Evolutionary conservation across 2,888 invertebrate species (phyloP).

Genomic region (Scaptomyza caliginosa): DNA sequence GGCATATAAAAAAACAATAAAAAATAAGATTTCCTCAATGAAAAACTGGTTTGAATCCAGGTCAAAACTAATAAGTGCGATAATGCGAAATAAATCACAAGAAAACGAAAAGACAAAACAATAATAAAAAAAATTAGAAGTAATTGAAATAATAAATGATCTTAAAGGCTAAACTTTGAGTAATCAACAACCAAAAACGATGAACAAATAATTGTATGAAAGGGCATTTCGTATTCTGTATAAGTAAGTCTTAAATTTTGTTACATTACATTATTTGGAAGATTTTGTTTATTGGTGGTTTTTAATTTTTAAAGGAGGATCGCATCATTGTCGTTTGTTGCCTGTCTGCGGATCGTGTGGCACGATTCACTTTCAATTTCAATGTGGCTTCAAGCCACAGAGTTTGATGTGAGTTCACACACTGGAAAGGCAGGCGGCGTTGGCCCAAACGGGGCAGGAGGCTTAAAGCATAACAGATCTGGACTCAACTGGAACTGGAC

Average conservation of each 20-base stretch:
- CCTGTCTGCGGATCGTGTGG: constrained; percentile 62
- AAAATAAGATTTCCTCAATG: constrained; percentile 4
- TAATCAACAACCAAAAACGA: too few relatives aligned
- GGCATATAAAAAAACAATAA: background rate
- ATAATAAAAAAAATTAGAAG: background rate
- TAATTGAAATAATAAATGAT: background rate
- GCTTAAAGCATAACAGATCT: constrained; percentile 16
- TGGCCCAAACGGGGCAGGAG: background rate
- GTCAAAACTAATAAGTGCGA: constrained; percentile 1
- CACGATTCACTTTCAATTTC: constrained; percentile 82
- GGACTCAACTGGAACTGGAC: constrained; percentile 62
- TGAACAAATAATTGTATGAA: too few relatives aligned
- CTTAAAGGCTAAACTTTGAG: background rate
- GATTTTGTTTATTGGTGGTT: constrained; percentile 37
- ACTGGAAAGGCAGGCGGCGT: constrained; percentile 27
- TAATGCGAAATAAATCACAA: constrained; percentile 1
- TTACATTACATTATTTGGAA: constrained; percentile 63
- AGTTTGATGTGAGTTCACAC: constrained; percentile 32
- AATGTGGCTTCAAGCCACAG: constrained; percentile 41
- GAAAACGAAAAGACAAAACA: background rate
- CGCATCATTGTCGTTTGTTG: constrained; percentile 48
- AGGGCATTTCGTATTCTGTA: constrained; percentile 14
- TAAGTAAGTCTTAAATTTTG: constrained; percentile 35
- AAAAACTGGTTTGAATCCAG: constrained; percentile 2
- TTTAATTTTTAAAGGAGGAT: constrained; percentile 46